phyloP scores from a whole-genome alignment of 2,888 invertebrate genomes.

The Tortricodes alternella region DNA sequence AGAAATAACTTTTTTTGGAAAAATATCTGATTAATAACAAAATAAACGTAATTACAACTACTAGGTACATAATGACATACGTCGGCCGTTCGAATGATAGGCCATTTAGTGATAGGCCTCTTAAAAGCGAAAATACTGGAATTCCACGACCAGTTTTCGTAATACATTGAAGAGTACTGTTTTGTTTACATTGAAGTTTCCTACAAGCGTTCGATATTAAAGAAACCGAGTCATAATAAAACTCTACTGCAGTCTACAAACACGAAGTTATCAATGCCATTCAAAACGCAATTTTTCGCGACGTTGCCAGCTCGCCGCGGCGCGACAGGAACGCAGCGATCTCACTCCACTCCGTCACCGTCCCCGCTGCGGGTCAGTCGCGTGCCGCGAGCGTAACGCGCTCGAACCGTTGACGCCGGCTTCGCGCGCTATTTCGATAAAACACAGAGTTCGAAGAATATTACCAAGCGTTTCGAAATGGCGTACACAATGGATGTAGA shows the following conservation, averaged over 20 bases:
- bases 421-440: slow-evolving; percentile 38
- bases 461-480: slow-evolving; percentile 33
- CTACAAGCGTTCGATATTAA: neutral
- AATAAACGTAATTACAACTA: too few relatives aligned
- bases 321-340: slow-evolving; percentile 18
- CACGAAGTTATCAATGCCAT: slow-evolving; percentile 25
- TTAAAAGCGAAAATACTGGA: too few relatives aligned
- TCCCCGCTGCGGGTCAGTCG: slow-evolving; percentile 47
- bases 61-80: too few relatives aligned
- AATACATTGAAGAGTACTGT: too few relatives aligned
- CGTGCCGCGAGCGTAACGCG: slow-evolving; percentile 44
- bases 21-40: too few relatives aligned
- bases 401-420: slow-evolving; percentile 41
- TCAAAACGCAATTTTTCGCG: slow-evolving; percentile 40
- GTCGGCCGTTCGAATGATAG: too few relatives aligned
- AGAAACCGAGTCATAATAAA: neutral
- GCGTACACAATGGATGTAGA: slow-evolving; percentile 58
- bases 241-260: slow-evolving; percentile 6
- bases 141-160: too few relatives aligned
- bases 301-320: slow-evolving; percentile 39
- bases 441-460: too few relatives aligned
- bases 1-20: too few relatives aligned
- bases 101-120: too few relatives aligned
- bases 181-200: neutral
- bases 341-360: slow-evolving; percentile 28